Percentiles rank a stretch among this genome's conserved stretches.
phyloP scores from a whole-genome alignment of 2,888 invertebrate genomes.

The Brassicogethes aeneus region DNA sequence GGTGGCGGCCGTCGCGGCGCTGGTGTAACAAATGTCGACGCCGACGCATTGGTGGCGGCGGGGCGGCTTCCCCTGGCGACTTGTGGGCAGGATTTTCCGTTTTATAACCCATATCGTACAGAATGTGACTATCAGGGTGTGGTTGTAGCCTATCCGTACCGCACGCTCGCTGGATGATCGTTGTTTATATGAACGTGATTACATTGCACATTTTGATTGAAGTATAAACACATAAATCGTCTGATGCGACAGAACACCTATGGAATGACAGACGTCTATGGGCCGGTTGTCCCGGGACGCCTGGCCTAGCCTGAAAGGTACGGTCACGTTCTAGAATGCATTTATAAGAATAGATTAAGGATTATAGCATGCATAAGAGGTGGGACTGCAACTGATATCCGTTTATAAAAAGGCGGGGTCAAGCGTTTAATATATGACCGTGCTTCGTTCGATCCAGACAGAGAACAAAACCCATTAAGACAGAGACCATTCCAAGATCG shows the following conservation, averaged over 20 bases:
- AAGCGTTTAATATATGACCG: conserved; percentile 27
- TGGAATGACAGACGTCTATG: too few species aligned
- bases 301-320: conserved; percentile 9
- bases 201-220: conserved; percentile 26
- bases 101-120: conserved; percentile 49
- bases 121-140: conserved; percentile 45
- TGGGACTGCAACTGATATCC: conserved; percentile 32
- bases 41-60: conserved; percentile 39
- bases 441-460: conserved; percentile 18
- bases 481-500: conserved; percentile 15
- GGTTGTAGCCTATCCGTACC: conserved; percentile 47
- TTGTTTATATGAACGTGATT: conserved; percentile 23
- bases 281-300: conserved; percentile 4
- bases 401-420: conserved; percentile 39
- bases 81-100: conserved; percentile 42
- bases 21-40: conserved; percentile 32
- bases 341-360: conserved; percentile 27
- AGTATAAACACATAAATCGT: conserved; percentile 25
- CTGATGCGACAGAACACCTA: conserved; percentile 14
- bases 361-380: conserved; percentile 25
- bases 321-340: conserved; percentile 27
- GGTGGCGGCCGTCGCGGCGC: conserved; percentile 35
- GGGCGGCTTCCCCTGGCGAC: conserved; percentile 38
- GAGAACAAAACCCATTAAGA: conserved; percentile 14
- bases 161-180: conserved; percentile 27